These are phyloP conservation scores for Thamnophis sirtalis DNA, from an alignment of 2,113 vertebrate species.

Conservation along the genomic window DNA sequence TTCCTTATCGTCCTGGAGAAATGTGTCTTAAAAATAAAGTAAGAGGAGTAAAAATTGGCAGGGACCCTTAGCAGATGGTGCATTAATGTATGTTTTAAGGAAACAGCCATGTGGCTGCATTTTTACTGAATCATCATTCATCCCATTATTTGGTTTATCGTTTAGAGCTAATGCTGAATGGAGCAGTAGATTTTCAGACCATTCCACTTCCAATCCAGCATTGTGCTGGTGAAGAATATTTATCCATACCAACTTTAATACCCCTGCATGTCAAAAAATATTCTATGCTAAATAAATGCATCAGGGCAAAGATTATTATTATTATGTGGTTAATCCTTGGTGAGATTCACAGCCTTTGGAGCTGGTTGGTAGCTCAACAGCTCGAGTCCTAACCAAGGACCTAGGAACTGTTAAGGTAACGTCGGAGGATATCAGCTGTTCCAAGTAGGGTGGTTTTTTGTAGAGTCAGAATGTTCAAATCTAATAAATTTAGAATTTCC, in stretches of 20 bases:
- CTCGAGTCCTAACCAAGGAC: too few species aligned
- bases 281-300: not conserved
- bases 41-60: slow-evolving; percentile 50
- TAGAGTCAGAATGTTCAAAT: too few species aligned
- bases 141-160: not conserved
- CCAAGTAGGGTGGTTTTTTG: too few species aligned
- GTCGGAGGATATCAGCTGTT: too few species aligned
- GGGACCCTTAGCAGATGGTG: slow-evolving; percentile 34
- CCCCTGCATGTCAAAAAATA: not conserved
- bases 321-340: too few species aligned
- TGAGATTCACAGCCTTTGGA: too few species aligned
- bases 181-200: not conserved
- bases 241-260: not conserved
- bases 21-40: slow-evolving; percentile 49
- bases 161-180: not conserved
- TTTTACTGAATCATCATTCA: slow-evolving; percentile 12
- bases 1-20: slow-evolving; percentile 40
- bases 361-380: too few species aligned
- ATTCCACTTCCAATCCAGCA: not conserved
- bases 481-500: too few species aligned
- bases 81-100: slow-evolving; percentile 21
- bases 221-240: not conserved
- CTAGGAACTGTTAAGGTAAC: too few species aligned
- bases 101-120: slow-evolving; percentile 21
- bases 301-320: not conserved